Conservation (phyloP, 2,888 invertebrate species). For the Oligia latruncula region DNA sequence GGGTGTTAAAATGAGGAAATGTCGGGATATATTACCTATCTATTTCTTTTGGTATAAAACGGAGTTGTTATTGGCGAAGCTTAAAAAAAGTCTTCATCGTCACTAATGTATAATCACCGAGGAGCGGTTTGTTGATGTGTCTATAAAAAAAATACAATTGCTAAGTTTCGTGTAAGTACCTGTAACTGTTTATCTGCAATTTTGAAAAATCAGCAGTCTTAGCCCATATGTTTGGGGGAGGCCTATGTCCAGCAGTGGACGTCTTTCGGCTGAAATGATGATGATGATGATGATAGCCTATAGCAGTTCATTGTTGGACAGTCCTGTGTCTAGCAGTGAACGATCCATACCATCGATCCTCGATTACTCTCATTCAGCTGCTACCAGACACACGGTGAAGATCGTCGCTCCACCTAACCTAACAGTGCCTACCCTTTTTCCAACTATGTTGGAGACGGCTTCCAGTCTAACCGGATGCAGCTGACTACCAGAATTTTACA, state of each 20-base stretch:
- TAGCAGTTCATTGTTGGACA: background rate
- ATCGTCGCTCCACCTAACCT: background rate
- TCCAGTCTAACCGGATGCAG: too few species aligned
- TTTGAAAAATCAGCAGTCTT: background rate
- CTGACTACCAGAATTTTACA: too few species aligned
- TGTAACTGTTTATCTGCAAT: background rate
- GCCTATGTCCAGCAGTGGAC: too few species aligned
- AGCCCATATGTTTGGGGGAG: too few species aligned
- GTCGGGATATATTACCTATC: background rate
- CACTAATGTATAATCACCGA: background rate
- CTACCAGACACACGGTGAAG: background rate
- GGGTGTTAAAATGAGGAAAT: slow-evolving; percentile 25
- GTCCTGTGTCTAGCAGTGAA: background rate
- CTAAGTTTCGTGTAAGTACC: background rate
- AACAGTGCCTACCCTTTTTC: too few species aligned
- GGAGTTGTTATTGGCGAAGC: background rate
- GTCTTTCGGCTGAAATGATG: too few species aligned
- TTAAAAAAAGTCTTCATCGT: background rate
- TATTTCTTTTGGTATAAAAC: slow-evolving; percentile 11
- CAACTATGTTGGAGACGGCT: too few species aligned
- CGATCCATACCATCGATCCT: background rate
- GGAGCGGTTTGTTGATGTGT: background rate
- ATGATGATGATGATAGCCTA: too few species aligned
- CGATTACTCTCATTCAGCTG: background rate
- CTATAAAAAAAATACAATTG: background rate